Evolutionary conservation across 2,888 invertebrate species (phyloP).

Genomic region (Drosophila borealis): DNA sequence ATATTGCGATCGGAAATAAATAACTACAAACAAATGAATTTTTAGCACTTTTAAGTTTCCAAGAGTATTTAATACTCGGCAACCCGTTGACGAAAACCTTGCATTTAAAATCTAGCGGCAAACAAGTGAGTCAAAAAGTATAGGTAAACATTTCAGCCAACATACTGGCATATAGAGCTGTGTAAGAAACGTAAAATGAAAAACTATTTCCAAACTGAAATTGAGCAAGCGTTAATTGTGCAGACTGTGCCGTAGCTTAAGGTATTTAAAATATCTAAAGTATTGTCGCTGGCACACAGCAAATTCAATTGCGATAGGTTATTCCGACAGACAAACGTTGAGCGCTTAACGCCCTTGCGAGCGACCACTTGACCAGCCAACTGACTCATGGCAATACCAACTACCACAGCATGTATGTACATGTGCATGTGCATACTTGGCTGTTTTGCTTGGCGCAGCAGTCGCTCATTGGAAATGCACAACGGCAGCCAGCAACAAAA

Average conservation of each 20-base stretch:
- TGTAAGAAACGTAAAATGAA: not conserved
- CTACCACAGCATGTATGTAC: conserved; percentile 2
- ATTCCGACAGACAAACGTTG: conserved; percentile 2
- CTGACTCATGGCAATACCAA: conserved; percentile 35
- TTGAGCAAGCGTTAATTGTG: conserved; percentile 1
- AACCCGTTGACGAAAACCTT: too few relatives aligned
- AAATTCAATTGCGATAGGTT: conserved; percentile 33
- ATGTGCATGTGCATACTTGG: conserved; percentile 10
- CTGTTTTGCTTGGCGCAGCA: conserved; percentile 29
- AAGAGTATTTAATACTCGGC: too few relatives aligned
- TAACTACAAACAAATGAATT: too few relatives aligned
- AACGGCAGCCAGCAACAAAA: conserved; percentile 43
- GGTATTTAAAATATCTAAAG: conserved; percentile 3
- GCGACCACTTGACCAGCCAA: conserved; percentile 29
- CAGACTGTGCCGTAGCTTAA: not conserved
- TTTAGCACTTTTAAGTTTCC: too few relatives aligned
- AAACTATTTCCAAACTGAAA: not conserved
- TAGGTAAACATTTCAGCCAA: not conserved
- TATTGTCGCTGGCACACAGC: conserved; percentile 15
- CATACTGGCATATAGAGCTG: not conserved
- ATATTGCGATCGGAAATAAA: too few relatives aligned
- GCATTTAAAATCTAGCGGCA: too few relatives aligned
- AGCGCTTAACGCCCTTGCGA: conserved; percentile 30
- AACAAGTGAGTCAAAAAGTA: too few relatives aligned
- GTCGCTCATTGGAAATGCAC: conserved; percentile 67